These are phyloP conservation scores for Muntiacus muntjak DNA, from an alignment of 2,113 vertebrate genomes.

Conservation along the genomic window DNA sequence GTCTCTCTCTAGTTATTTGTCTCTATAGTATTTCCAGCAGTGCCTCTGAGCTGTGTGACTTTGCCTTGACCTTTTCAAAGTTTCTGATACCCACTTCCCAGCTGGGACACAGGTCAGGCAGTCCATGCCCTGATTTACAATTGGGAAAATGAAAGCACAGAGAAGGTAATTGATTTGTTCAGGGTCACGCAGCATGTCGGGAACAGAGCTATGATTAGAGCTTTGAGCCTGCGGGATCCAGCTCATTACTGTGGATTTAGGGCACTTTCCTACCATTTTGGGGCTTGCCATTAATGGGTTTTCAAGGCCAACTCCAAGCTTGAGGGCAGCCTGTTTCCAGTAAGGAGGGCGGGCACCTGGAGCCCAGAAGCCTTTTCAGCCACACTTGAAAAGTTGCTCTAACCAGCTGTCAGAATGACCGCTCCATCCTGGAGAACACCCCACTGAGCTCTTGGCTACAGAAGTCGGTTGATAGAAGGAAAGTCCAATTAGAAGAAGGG, in stretches of 20 bases:
- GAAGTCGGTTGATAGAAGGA: background rate
- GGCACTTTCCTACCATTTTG: background rate
- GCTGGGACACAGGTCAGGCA: background rate
- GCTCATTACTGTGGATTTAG: background rate
- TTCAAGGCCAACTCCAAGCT: background rate
- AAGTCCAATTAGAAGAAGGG: background rate
- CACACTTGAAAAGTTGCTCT: slow-evolving; percentile 18
- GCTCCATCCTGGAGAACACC: background rate
- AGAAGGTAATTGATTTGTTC: slow-evolving; percentile 51
- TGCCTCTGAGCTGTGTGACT: slow-evolving; percentile 1
- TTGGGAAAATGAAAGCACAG: slow-evolving; percentile 50
- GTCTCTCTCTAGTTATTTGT: background rate
- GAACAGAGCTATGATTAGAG: slow-evolving; percentile 4
- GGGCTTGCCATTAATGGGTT: background rate
- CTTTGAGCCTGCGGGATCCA: background rate
- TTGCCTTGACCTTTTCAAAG: background rate
- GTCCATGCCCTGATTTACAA: background rate
- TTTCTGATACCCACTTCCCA: slow-evolving; percentile 23
- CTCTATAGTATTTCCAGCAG: background rate
- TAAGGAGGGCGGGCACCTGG: background rate
- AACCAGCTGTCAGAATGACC: slow-evolving; percentile 3
- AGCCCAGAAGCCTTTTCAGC: background rate
- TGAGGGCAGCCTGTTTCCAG: background rate
- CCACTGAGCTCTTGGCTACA: background rate
- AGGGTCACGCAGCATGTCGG: slow-evolving; percentile 36